Evolutionary conservation across 2,888 invertebrate species (phyloP), one percentile per base, ranked within the genome.

Genomic region (Globia sparganii): DNA sequence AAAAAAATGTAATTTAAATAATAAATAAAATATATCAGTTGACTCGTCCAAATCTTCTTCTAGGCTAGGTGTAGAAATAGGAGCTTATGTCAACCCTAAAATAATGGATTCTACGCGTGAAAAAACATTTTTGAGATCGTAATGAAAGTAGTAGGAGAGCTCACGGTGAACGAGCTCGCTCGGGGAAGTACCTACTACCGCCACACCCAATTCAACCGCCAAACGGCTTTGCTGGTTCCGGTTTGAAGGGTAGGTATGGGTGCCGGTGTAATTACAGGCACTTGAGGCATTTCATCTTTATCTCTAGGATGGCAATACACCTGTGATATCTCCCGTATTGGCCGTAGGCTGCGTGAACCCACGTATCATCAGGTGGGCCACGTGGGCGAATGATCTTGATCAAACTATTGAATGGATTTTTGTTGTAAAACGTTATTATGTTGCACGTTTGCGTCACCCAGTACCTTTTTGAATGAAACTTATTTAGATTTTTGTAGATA

Each of bases 181-280:
- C 34, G 56, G 56, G 43, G 73, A 72, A 43, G 31, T 58, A 25
- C n/a, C n/a, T n/a, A n/a, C 37, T 68, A 49, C 72, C 72, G 49
- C 69, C 69, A 72, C 21, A 53, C n/a, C 46, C 21, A 46, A 18
- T 67, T 71, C 67, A 13, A 25, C 37, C 28, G 18, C 65, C 28
- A 37, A 70, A 70, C 15, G 0, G 37, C 37, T 72, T 25, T 9
- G 72, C 6, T 37, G 37, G 6, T 25, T 15, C 5, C 28, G 70
- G 37, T 15, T 49, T 37, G 72, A 70, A 70, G 49, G 72, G 49
- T 40, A 4, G 72, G 49, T 40, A 4, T 62, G 62, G 40, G 21
- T 62, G 15, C 69, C 62, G 62, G 40, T 25, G 40, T 25, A 28
- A 9, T 62, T 70, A 62, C 69, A 62, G 40, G 69, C 69, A 69